These are phyloP conservation scores for Drosophila takahashii DNA, from an alignment of 1,140 invertebrate species.

Conservation along the genomic window DNA sequence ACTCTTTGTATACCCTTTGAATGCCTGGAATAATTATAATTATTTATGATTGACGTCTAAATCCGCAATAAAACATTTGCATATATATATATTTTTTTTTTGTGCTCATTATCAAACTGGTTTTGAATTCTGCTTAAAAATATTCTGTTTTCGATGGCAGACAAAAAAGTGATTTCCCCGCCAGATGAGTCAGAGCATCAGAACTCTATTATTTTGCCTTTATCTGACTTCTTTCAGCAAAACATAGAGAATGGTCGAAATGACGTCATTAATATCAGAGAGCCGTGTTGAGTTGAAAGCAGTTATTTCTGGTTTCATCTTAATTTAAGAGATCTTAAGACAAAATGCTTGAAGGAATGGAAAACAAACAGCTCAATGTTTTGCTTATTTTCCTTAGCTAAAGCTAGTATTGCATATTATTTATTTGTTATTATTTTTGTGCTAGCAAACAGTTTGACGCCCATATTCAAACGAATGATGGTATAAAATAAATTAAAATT, in stretches of 20 bases:
- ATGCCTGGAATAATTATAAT: not conserved
- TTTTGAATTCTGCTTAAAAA: constrained; percentile 30
- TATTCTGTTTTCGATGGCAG: constrained; percentile 3
- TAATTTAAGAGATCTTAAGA: not conserved
- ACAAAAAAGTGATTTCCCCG: constrained; percentile 27
- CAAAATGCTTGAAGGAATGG: not conserved
- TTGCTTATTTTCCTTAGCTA: not conserved
- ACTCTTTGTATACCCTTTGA: not conserved
- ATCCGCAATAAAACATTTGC: constrained; percentile 24
- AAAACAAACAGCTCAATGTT: not conserved
- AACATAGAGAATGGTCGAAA: constrained; percentile 21
- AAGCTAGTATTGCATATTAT: not conserved
- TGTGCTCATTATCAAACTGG: constrained; percentile 30
- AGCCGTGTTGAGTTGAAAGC: constrained; percentile 14
- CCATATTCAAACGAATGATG: constrained; percentile 1
- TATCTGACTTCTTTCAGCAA: constrained; percentile 10
- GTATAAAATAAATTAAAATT: constrained; percentile 11
- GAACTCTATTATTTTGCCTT: constrained; percentile 9
- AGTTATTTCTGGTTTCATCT: constrained; percentile 23
- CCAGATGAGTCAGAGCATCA: constrained; percentile 19
- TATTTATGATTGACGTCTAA: constrained; percentile 9
- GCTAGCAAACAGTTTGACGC: not conserved
- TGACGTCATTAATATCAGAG: constrained; percentile 40
- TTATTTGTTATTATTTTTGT: not conserved
- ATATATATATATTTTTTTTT: constrained; percentile 11